Evolutionary conservation across 2,797 vertebrate species (phyloP).

Genomic region (Phyllotis vaccarum): DNA sequence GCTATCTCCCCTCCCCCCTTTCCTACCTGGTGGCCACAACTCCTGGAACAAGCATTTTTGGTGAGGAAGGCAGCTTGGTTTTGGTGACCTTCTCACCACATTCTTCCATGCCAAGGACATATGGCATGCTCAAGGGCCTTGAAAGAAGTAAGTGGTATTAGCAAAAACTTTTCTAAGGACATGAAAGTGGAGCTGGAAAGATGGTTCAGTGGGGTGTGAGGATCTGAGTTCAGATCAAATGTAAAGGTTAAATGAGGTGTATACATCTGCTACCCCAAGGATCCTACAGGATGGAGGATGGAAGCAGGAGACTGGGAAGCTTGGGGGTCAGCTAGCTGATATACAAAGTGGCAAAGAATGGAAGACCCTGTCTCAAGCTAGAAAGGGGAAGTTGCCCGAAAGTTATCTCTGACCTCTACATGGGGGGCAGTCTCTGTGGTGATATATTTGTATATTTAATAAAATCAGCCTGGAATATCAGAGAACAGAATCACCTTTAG

Average conservation of each 20-base stretch:
- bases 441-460: no score
- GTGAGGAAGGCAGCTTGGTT: not conserved
- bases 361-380: not conserved
- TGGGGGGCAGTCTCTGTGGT: not conserved
- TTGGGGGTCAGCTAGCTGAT: not conserved
- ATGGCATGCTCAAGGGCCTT: fast-evolving
- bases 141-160: not conserved
- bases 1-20: no score
- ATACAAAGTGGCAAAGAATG: no score
- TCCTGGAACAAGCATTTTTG: fast-evolving
- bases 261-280: not conserved
- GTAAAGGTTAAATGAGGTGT: not conserved
- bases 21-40: not conserved
- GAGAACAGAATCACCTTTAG: no score
- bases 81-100: no score
- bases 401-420: not conserved
- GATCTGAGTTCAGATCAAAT: not conserved
- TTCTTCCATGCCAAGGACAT: not conserved
- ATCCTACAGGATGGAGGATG: not conserved
- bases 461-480: no score
- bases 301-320: not conserved
- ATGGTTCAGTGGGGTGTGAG: not conserved
- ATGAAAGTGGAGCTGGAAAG: conserved; percentile 42
- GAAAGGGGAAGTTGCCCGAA: not conserved
- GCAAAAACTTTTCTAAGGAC: not conserved